These are phyloP conservation scores for Scylla paramamosain DNA, from an alignment of 1,140 invertebrate genomes.

Conservation along the genomic window DNA sequence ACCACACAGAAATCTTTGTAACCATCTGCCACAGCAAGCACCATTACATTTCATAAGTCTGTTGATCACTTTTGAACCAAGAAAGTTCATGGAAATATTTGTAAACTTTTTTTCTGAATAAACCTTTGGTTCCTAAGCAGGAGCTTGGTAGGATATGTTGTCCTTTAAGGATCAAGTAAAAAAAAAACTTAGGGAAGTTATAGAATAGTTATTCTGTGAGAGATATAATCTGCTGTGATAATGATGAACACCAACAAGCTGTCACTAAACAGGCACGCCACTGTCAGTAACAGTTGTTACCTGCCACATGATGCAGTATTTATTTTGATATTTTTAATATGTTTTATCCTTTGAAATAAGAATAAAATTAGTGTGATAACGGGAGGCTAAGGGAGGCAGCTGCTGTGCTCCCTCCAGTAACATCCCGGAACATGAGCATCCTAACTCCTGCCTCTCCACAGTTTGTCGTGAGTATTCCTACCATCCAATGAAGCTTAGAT, in stretches of 20 bases:
- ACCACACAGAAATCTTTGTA: too few species aligned
- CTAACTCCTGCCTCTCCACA: not conserved
- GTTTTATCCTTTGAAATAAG: not conserved
- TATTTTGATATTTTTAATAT: not conserved
- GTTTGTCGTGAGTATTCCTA: conserved; percentile 1
- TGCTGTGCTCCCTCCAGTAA: not conserved
- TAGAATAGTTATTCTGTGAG: too few species aligned
- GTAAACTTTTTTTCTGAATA: too few species aligned
- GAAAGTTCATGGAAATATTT: too few species aligned
- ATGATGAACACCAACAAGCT: too few species aligned
- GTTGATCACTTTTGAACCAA: too few species aligned
- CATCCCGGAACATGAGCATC: not conserved
- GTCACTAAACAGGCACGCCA: not conserved
- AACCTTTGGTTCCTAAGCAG: too few species aligned
- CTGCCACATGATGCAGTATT: not conserved
- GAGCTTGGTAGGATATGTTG: too few species aligned
- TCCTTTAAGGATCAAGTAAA: too few species aligned
- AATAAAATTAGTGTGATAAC: conserved; percentile 1
- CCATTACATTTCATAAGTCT: not conserved
- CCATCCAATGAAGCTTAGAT: not conserved
- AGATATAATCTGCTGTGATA: too few species aligned
- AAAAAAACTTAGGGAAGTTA: too few species aligned
- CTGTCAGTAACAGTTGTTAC: not conserved
- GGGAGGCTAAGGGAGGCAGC: not conserved
- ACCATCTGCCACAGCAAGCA: too few species aligned